Conservation (phyloP, 1,140 invertebrate genomes). For the Thaumatotibia leucotreta region DNA sequence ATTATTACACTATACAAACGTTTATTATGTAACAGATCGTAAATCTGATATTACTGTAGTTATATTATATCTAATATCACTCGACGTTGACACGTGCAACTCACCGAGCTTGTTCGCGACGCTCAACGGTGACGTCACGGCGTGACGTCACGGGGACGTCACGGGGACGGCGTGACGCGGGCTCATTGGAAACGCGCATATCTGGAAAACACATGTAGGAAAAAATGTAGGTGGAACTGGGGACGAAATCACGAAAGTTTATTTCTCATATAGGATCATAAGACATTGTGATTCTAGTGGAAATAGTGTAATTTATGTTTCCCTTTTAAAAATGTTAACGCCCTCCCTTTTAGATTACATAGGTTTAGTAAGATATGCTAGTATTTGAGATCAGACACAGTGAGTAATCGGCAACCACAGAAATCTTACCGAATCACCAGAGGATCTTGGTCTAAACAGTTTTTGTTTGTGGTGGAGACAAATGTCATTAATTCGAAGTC, state of each 20-base stretch:
- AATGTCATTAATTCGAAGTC: no score
- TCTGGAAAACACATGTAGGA: constrained; percentile 34
- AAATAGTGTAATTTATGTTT: no score
- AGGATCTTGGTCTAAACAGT: no score
- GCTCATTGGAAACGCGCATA: constrained; percentile 62
- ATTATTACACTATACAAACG: not conserved
- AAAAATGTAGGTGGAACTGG: not conserved
- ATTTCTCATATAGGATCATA: not conserved
- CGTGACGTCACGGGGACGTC: constrained; percentile 17
- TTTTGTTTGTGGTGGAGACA: no score
- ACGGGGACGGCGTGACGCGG: constrained; percentile 31
- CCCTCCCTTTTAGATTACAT: no score
- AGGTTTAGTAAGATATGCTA: no score
- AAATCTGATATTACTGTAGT: constrained; percentile 9
- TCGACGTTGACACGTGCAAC: constrained; percentile 27
- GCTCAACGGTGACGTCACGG: constrained; percentile 9
- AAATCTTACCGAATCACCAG: no score
- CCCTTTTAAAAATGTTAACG: no score
- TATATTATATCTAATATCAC: constrained; percentile 39
- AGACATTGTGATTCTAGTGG: no score
- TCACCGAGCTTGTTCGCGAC: constrained; percentile 18
- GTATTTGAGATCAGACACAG: no score
- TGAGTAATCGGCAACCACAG: no score
- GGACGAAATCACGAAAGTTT: not conserved
- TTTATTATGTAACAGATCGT: constrained; percentile 12